Percentiles rank a stretch among this genome's conserved stretches.
These are phyloP conservation scores for Seladonia tumulorum DNA, from an alignment of 2,888 invertebrate species.

Conservation along the genomic window DNA sequence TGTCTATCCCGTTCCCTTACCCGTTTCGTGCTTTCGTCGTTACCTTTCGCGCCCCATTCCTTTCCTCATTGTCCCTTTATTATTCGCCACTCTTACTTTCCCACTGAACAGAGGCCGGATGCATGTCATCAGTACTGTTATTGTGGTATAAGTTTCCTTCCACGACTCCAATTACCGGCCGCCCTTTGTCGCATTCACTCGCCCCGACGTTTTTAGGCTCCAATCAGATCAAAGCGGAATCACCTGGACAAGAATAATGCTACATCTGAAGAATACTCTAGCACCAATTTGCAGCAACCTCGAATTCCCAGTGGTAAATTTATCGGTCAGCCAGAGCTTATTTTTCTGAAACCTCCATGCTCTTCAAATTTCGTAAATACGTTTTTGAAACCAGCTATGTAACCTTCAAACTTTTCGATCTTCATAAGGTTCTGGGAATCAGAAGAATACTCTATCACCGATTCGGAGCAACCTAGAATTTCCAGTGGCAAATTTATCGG, in stretches of 20 bases:
- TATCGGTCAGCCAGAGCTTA: neutral
- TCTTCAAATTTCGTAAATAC: neutral
- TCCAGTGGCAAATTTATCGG: neutral
- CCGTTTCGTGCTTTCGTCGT: conserved; percentile 25
- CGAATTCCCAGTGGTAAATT: neutral
- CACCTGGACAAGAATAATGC: conserved; percentile 5
- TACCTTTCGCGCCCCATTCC: conserved; percentile 35
- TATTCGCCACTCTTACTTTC: conserved; percentile 16
- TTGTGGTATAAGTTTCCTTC: conserved; percentile 75
- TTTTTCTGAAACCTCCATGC: neutral
- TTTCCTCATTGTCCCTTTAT: conserved; percentile 27
- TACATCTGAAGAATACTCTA: neutral
- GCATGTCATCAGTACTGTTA: conserved; percentile 76
- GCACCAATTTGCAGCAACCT: neutral
- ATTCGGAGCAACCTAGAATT: neutral
- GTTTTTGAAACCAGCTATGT: neutral
- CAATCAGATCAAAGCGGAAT: conserved; percentile 45
- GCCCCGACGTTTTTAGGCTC: conserved; percentile 17
- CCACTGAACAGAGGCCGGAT: conserved; percentile 50
- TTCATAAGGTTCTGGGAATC: neutral
- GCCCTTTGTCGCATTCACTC: conserved; percentile 50
- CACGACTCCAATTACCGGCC: conserved; percentile 73
- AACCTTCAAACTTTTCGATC: neutral
- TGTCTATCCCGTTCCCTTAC: neutral
- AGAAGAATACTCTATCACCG: neutral